These are phyloP conservation scores for Bolborhynchus lineola DNA, from an alignment of 2,113 vertebrate genomes.

Conservation along the genomic window DNA sequence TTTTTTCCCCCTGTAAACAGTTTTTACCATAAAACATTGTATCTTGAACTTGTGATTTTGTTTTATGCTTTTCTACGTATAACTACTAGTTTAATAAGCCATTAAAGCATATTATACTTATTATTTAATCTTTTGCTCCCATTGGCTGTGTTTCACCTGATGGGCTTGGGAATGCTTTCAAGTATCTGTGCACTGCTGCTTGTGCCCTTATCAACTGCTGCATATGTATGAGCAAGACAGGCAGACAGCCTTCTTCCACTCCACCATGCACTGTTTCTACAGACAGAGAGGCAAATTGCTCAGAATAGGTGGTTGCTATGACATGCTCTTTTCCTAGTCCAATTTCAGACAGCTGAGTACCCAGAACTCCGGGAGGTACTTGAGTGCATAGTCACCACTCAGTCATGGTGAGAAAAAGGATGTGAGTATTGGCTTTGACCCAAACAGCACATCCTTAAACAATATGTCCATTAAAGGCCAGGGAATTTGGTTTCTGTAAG, in stretches of 20 bases:
- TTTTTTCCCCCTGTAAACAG: background rate
- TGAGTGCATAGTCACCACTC: background rate
- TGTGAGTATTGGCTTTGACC: background rate
- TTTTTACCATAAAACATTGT: background rate
- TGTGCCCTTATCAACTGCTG: background rate
- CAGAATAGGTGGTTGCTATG: background rate
- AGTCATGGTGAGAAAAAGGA: background rate
- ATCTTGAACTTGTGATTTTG: background rate
- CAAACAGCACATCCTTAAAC: background rate
- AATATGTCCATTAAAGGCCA: background rate
- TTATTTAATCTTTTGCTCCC: background rate
- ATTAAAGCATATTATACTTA: background rate
- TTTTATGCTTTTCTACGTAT: background rate
- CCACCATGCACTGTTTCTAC: accelerated
- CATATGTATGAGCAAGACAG: background rate
- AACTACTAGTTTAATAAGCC: background rate
- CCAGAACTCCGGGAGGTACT: background rate
- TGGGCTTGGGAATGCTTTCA: background rate
- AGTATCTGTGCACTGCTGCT: background rate
- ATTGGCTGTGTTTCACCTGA: background rate
- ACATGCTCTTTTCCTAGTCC: background rate
- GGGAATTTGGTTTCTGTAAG: background rate
- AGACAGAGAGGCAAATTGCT: background rate
- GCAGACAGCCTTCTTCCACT: background rate
- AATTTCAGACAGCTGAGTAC: background rate